Conservation (phyloP, 2,113 vertebrate species). For the Hippocampus barbouri region DNA sequence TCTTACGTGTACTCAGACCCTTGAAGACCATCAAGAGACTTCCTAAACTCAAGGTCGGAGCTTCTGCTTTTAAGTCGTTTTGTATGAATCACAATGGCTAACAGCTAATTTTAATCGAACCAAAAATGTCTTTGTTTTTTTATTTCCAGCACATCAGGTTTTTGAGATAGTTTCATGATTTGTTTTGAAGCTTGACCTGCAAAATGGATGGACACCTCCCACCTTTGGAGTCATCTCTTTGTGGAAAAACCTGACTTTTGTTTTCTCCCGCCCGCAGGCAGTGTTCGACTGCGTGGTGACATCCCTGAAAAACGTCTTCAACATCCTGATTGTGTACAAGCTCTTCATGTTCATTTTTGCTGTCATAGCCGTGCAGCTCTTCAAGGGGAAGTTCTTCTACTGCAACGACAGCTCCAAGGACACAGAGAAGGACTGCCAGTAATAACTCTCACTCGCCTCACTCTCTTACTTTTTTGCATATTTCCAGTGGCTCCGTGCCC, state of each 20-base stretch:
- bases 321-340: slow-evolving; percentile 98
- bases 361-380: slow-evolving; percentile 96
- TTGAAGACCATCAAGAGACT: slow-evolving; percentile 98
- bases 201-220: no score
- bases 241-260: neutral
- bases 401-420: slow-evolving; percentile 96
- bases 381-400: slow-evolving; percentile 98
- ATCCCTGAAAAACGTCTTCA: slow-evolving; percentile 97
- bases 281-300: slow-evolving; percentile 94
- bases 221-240: no score
- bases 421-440: slow-evolving; percentile 96
- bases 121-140: no score
- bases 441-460: slow-evolving; percentile 26
- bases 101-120: no score
- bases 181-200: no score
- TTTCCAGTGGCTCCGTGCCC: neutral
- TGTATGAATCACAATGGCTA: no score
- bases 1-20: slow-evolving; percentile 89
- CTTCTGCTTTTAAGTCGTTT: neutral
- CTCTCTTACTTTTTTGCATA: neutral
- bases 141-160: no score
- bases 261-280: slow-evolving; percentile 48
- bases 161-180: no score
- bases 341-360: slow-evolving; percentile 99
- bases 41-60: slow-evolving; percentile 93